Percentiles rank a stretch among this genome's conserved stretches.
phyloP scores from a whole-genome alignment of 2,113 vertebrate genomes.

The Mungos mungo region DNA sequence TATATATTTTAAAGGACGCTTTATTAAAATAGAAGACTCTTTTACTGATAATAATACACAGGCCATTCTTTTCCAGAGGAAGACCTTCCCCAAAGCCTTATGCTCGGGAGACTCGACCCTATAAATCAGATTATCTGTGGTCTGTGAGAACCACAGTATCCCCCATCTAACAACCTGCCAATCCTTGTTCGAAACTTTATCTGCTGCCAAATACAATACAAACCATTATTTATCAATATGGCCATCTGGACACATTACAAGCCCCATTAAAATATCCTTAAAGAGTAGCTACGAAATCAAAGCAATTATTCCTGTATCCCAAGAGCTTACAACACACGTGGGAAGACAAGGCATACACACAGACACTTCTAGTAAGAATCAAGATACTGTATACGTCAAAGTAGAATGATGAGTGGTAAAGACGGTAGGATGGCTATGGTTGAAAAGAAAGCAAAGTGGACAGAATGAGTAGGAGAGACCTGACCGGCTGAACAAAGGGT shows the following conservation, averaged over 20 bases:
- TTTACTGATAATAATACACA: not conserved
- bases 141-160: not conserved
- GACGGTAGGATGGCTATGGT: not conserved
- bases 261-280: not conserved
- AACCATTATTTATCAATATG: not conserved
- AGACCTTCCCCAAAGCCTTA: not conserved
- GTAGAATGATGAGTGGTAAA: not conserved
- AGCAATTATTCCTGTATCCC: not conserved
- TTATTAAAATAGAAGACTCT: conserved; percentile 16
- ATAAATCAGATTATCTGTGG: not conserved
- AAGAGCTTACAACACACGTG: not conserved
- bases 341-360: not conserved
- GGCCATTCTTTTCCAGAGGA: not conserved
- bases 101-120: not conserved
- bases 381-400: not conserved
- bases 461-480: not conserved
- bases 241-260: not conserved
- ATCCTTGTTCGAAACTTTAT: not conserved
- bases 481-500: not conserved
- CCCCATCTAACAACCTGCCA: not conserved
- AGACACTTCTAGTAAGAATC: not conserved
- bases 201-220: not conserved
- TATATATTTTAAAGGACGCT: not conserved
- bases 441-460: not conserved
- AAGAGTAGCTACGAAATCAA: conserved; percentile 41